Conservation (phyloP, 2,113 vertebrate species). For the Solea senegalensis region DNA sequence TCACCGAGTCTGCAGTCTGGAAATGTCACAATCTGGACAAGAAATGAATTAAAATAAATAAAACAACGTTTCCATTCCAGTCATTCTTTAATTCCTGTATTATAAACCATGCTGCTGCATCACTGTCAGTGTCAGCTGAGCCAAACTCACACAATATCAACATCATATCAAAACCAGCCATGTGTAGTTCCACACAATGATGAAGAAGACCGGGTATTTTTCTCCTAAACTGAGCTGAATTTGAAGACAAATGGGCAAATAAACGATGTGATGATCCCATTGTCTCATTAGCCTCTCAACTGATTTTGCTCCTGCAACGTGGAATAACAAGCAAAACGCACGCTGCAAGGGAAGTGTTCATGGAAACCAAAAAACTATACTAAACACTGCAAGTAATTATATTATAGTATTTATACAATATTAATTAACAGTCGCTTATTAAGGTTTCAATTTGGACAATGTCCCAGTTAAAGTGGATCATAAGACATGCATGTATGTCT, state of each 20-base stretch:
- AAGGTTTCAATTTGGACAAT: slow-evolving; percentile 13
- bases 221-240: slow-evolving; percentile 14
- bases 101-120: background rate
- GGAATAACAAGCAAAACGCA: background rate
- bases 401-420: too few species aligned
- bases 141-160: background rate
- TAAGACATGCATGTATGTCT: slow-evolving; percentile 18
- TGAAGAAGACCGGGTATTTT: slow-evolving; percentile 7
- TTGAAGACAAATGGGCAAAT: slow-evolving; percentile 27
- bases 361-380: background rate
- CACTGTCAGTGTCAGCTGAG: background rate
- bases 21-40: background rate
- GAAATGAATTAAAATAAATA: background rate
- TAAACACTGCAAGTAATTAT: background rate
- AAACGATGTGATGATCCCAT: slow-evolving; percentile 31
- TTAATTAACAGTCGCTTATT: too few species aligned
- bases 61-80: background rate
- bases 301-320: slow-evolving; percentile 10
- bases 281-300: slow-evolving; percentile 37
- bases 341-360: background rate
- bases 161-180: slow-evolving; percentile 14
- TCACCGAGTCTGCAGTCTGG: background rate
- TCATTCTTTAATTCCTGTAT: background rate
- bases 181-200: slow-evolving; percentile 35
- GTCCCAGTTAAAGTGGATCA: slow-evolving; percentile 15